These are phyloP conservation scores for Falco novaeseelandiae DNA, from an alignment of 2,797 vertebrate genomes.

Conservation along the genomic window DNA sequence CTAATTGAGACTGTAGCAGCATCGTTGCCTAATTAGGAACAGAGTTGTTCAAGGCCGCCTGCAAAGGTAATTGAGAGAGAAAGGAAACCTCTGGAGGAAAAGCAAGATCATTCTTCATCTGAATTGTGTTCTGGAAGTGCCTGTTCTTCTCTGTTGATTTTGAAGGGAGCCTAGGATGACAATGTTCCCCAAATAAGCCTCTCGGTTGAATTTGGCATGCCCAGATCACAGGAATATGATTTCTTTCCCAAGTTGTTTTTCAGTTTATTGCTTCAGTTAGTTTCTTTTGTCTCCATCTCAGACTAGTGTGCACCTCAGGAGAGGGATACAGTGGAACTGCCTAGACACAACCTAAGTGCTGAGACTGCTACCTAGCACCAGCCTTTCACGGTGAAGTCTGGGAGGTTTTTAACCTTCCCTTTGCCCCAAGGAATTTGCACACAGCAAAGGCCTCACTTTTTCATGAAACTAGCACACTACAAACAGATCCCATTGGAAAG, in stretches of 20 bases:
- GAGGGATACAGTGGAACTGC: not conserved
- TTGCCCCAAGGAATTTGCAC: not conserved
- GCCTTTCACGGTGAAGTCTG: not conserved
- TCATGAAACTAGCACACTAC: not conserved
- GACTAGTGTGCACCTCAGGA: not conserved
- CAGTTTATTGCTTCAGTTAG: not conserved
- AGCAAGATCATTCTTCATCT: not conserved
- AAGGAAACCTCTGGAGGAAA: not conserved
- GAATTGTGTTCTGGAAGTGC: not conserved
- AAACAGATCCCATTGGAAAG: not conserved
- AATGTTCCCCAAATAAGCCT: not conserved
- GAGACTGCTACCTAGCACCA: not conserved
- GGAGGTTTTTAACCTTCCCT: not conserved
- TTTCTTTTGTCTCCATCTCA: not conserved
- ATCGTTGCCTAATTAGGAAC: not conserved
- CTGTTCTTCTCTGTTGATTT: slow-evolving; percentile 5
- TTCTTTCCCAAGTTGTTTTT: not conserved
- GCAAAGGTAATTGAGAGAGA: not conserved
- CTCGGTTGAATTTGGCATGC: not conserved
- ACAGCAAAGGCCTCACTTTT: not conserved
- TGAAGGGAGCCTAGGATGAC: not conserved
- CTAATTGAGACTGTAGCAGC: not conserved
- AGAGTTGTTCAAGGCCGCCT: slow-evolving; percentile 12
- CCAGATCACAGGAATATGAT: not conserved
- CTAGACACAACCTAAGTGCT: not conserved